Evolutionary conservation across 2,888 invertebrate genomes (phyloP), one percentile per base, ranked within the genome.

Genomic region (Hirtodrosophila histrioides): DNA sequence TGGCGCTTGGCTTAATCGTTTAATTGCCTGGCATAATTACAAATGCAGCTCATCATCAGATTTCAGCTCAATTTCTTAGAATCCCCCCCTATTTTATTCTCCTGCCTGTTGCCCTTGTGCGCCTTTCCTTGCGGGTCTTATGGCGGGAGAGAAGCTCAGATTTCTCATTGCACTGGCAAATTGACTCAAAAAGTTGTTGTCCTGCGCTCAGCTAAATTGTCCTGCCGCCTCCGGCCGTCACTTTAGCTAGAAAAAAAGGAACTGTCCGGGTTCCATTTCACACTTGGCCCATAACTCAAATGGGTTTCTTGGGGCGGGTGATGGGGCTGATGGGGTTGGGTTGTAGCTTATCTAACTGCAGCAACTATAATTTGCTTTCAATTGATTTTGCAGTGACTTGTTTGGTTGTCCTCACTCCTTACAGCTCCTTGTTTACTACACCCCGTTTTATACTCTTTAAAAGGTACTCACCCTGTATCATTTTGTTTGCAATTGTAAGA

Each of bases 21-120:
- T 83, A 86, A 83, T 83, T 86, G 82, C 86, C 82, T 73, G 87
- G 82, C 82, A 83, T 83, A 83, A 83, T 86, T 83, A 78, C 84
- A 75, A 83, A 84, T 83, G 82, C 82, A 83, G 85, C 82, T 86
- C 82, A 80, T 86, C 85, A 68, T 86, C 86, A 81, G 84, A 86
- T 84, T 86, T 81, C 78, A 84, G 86, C 81, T 77, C 68, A 54
- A 81, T 77, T 84, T 67, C 75, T 69, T 66, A 53, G 60, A 23
- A 45, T 44, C 37, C 43, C 8, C 33, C 11, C 24, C 12, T 11
- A 37, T 7, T 23, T 1, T 2, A 6, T 11, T 2, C 17, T 17
- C 17, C 17, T 17, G 17, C 17, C 17, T 17, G 17, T 17, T 17
- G 17, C 17, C 17, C 2, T 17, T 17, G 17, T 11, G 23, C 10